phyloP scores from a whole-genome alignment of 1,140 invertebrate species.

The Gryon sp. region DNA sequence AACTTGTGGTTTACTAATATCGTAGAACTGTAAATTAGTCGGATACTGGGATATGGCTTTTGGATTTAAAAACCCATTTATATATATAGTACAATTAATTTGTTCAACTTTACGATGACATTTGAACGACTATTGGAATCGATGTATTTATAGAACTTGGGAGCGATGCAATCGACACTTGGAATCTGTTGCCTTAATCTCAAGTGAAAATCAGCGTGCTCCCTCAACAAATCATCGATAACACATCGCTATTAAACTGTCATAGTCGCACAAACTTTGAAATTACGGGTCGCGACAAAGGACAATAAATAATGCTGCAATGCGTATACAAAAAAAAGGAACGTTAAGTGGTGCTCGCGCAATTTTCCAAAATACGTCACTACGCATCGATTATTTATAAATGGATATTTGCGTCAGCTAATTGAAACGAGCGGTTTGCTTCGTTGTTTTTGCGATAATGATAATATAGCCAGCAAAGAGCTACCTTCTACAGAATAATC shows the following conservation, averaged over 20 bases:
- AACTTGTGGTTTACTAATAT: too few species aligned
- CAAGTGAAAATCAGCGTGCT: background rate
- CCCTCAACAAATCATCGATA: conserved; percentile 42
- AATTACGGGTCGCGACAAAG: conserved; percentile 23
- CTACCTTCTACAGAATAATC: conserved; percentile 14
- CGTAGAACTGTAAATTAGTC: conserved; percentile 12
- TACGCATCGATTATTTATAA: conserved; percentile 37
- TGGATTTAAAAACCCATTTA: background rate
- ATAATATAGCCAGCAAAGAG: conserved; percentile 20
- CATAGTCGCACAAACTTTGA: conserved; percentile 19
- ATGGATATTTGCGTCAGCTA: conserved; percentile 13
- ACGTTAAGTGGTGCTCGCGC: background rate
- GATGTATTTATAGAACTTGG: conserved; percentile 17
- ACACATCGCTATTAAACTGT: conserved; percentile 50
- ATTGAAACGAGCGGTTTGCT: conserved; percentile 29
- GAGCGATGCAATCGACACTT: background rate
- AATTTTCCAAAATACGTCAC: conserved; percentile 6
- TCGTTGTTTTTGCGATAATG: conserved; percentile 23
- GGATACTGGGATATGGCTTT: background rate
- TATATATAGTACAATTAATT: conserved; percentile 25
- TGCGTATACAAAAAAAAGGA: background rate
- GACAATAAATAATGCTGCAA: conserved; percentile 37
- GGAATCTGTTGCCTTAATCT: conserved; percentile 9
- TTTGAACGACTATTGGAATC: background rate
- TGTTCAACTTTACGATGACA: conserved; percentile 2